A percentile compares a stretch with the other conserved stretches of the same genome.
These are phyloP conservation scores for Triops cancriformis DNA, from an alignment of 1,140 invertebrate genomes.

Conservation along the genomic window DNA sequence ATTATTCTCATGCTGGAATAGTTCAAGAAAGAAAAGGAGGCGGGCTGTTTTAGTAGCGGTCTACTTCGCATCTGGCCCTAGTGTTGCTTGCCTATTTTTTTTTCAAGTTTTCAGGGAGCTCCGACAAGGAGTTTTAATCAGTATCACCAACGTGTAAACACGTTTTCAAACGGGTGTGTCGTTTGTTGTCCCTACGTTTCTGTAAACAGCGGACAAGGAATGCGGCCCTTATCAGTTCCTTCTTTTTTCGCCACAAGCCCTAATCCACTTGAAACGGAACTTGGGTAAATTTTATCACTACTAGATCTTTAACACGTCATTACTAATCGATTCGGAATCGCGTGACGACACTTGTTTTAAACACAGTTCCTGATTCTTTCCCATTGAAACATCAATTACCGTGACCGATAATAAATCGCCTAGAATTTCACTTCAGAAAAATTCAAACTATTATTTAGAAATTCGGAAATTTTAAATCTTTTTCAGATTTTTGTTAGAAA, in stretches of 20 bases:
- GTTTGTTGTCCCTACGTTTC: slow-evolving; percentile 7
- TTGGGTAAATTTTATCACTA: no score
- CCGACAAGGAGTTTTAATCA: slow-evolving; percentile 1
- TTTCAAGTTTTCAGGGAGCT: not conserved
- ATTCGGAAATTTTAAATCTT: no score
- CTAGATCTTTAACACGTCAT: no score
- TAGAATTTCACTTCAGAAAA: no score
- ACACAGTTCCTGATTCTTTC: no score
- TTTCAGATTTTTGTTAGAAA: no score
- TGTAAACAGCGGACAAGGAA: not conserved
- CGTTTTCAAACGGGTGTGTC: slow-evolving; percentile 1
- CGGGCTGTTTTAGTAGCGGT: not conserved
- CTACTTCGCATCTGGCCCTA: not conserved
- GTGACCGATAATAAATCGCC: no score
- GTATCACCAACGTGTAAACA: slow-evolving; percentile 1
- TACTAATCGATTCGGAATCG: no score
- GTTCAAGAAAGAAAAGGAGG: not conserved
- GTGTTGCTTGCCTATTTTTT: not conserved
- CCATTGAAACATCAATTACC: no score
- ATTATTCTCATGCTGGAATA: not conserved
- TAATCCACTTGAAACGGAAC: not conserved
- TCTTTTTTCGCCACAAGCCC: not conserved
- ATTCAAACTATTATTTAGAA: no score
- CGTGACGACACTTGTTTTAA: no score
- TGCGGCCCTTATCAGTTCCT: not conserved